Evolutionary conservation across 2,888 invertebrate genomes (phyloP).

Genomic region (Philhelius pedissequus): DNA sequence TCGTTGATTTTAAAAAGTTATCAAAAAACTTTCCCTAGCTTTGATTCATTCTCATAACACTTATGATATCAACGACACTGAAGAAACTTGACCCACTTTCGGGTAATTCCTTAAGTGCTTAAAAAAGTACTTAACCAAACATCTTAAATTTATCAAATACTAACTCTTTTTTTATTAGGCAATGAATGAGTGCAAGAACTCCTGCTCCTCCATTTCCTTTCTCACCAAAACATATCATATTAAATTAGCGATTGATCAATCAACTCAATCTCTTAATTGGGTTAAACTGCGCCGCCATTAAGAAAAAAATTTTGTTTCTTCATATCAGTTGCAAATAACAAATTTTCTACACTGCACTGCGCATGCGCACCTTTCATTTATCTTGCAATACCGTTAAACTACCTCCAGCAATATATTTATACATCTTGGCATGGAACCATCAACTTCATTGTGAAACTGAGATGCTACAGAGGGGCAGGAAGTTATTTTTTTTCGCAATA

Average conservation of each 20-base stretch:
- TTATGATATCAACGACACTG: no score
- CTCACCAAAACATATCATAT: neutral
- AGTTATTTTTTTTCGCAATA: constrained; percentile 1
- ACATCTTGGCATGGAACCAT: constrained; percentile 9
- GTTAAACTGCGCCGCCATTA: constrained; percentile 2
- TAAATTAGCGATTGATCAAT: neutral
- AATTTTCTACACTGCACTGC: neutral
- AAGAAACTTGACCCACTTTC: no score
- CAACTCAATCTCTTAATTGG: neutral
- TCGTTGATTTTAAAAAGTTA: no score
- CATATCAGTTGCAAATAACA: neutral
- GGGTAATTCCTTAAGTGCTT: no score
- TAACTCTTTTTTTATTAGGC: no score
- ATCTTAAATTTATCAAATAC: no score
- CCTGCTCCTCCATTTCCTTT: neutral
- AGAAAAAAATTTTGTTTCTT: neutral
- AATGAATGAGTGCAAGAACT: neutral
- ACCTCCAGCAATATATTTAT: neutral
- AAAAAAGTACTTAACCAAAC: no score
- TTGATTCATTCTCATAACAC: no score
- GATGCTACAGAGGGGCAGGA: neutral
- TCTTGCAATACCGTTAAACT: neutral
- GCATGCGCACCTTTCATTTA: neutral
- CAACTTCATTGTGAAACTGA: neutral
- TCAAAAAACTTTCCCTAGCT: no score